A percentile compares a stretch with the other conserved stretches of the same genome.
Evolutionary conservation across 2,797 vertebrate species (phyloP).

Genomic region (Coendou prehensilis): DNA sequence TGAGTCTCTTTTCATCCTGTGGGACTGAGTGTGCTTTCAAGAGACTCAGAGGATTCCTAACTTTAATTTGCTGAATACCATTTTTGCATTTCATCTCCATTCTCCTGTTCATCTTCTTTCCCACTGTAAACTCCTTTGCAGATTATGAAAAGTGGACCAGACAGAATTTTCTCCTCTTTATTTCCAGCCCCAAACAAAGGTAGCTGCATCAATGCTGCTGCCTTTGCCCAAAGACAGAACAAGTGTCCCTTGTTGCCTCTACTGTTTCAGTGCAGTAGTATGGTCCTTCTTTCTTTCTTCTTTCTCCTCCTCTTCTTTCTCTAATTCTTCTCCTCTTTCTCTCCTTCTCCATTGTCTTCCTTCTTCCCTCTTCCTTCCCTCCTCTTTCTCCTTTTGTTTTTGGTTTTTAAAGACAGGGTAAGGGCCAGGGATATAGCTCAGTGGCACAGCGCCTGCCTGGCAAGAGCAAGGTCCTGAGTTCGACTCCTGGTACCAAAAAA

Average conservation of each 20-base stretch:
- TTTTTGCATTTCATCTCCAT: neutral
- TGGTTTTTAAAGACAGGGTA: neutral
- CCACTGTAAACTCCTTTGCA: neutral
- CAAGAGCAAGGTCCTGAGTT: too few relatives aligned
- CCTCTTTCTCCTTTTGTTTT: neutral
- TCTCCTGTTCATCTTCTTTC: neutral
- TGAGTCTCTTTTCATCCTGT: neutral
- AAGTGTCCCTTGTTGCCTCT: neutral
- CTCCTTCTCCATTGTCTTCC: neutral
- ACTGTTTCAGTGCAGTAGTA: neutral
- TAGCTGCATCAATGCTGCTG: neutral
- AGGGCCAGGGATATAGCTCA: too few relatives aligned
- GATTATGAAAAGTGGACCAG: neutral
- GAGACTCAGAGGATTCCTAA: neutral
- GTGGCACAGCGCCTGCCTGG: too few relatives aligned
- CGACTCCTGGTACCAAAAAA: too few relatives aligned
- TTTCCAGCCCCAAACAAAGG: neutral
- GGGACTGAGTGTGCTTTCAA: neutral
- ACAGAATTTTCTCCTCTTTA: neutral
- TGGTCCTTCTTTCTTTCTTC: neutral
- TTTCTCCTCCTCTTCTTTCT: neutral
- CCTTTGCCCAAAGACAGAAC: neutral
- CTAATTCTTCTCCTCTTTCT: neutral
- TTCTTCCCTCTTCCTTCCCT: neutral
- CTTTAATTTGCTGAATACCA: neutral